Conservation (phyloP, 2,113 vertebrate species). For the Microtus richardsoni region DNA sequence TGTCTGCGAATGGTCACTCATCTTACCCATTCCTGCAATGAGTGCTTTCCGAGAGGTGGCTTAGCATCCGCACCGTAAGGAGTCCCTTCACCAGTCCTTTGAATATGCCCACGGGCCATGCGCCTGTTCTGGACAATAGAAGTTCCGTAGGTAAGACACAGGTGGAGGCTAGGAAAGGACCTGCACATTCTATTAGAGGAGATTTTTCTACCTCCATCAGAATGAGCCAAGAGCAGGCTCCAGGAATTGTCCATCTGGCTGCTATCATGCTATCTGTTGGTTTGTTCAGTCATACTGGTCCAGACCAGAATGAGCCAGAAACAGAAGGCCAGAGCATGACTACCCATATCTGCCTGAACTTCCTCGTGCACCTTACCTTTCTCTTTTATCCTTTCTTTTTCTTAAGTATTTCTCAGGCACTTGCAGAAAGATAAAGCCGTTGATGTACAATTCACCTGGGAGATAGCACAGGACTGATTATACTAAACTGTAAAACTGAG, state of each 20-base stretch:
- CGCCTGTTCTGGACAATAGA: background rate
- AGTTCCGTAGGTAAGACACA: background rate
- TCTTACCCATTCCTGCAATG: background rate
- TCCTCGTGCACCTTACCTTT: no score
- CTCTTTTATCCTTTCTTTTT: background rate
- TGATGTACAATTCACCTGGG: background rate
- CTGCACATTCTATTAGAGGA: rapidly evolving
- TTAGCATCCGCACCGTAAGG: background rate
- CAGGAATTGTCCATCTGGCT: background rate
- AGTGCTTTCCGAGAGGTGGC: background rate
- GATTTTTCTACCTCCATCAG: background rate
- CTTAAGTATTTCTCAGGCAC: background rate
- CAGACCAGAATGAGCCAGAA: background rate
- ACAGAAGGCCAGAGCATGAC: background rate
- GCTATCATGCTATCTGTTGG: background rate
- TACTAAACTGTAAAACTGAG: background rate
- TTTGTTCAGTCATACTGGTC: background rate
- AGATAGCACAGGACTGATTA: background rate
- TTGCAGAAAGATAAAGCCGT: background rate
- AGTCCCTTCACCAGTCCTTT: background rate
- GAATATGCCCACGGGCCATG: background rate
- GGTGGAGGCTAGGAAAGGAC: background rate
- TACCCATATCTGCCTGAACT: background rate
- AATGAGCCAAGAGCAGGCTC: background rate
- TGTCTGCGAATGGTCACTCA: background rate